A percentile compares a stretch with the other conserved stretches of the same genome.
Conservation (phyloP, 2,888 invertebrate genomes). For the Embidobia sp. region DNA sequence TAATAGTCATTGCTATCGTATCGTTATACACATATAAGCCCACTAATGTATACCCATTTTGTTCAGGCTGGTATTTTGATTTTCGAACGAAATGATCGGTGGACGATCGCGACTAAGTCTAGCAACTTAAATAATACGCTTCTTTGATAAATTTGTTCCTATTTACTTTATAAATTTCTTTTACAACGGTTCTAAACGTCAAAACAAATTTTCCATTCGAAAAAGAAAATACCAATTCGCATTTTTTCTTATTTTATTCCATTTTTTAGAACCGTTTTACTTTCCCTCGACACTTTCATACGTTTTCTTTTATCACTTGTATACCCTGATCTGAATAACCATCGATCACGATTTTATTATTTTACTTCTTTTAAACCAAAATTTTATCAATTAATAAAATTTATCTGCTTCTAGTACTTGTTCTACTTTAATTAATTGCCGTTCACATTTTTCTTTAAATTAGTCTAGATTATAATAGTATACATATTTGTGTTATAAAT, state of each 20-base stretch:
- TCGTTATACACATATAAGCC: slow-evolving; percentile 73
- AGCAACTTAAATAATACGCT: slow-evolving; percentile 13
- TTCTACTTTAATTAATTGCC: slow-evolving; percentile 11
- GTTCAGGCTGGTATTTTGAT: slow-evolving; percentile 42
- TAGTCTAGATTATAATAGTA: slow-evolving; percentile 18
- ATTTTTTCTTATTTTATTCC: slow-evolving; percentile 44
- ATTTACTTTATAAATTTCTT: not conserved
- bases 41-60: slow-evolving; percentile 65
- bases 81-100: slow-evolving; percentile 33
- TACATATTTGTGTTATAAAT: slow-evolving; percentile 16
- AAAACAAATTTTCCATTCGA: slow-evolving; percentile 32
- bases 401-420: not conserved
- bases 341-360: slow-evolving; percentile 39
- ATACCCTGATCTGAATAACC: slow-evolving; percentile 62
- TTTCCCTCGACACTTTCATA: slow-evolving; percentile 46
- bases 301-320: slow-evolving; percentile 65
- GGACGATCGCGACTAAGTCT: slow-evolving; percentile 1
- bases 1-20: slow-evolving; percentile 46
- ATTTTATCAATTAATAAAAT: not conserved
- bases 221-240: slow-evolving; percentile 49
- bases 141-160: not conserved
- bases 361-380: not conserved
- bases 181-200: no score
- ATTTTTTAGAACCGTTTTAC: slow-evolving; percentile 38
- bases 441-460: slow-evolving; percentile 4